Percentiles rank a stretch among this genome's conserved stretches.
Evolutionary conservation across 2,888 invertebrate genomes (phyloP).

Genomic region (Synergus japonicus): DNA sequence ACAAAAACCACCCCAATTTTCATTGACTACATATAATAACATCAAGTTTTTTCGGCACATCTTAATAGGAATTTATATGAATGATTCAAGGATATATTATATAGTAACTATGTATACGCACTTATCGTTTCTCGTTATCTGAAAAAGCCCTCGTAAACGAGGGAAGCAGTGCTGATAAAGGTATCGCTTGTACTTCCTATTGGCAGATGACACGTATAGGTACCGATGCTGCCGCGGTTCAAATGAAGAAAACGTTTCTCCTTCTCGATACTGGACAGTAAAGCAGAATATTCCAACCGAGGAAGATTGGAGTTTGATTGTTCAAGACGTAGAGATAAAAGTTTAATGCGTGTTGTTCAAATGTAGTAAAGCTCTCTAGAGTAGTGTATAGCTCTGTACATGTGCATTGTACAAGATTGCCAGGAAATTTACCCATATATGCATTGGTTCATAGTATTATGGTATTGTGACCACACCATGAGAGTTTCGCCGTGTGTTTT

Average conservation of each 20-base stretch:
- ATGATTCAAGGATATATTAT: not conserved
- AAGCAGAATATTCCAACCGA: not conserved
- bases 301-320: conserved; percentile 21
- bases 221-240: not conserved
- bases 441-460: not conserved
- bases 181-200: too few species aligned
- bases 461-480: not conserved
- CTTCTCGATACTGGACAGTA: not conserved
- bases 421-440: not conserved
- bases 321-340: conserved; percentile 1
- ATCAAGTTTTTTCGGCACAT: not conserved
- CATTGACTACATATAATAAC: too few species aligned
- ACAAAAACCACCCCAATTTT: too few species aligned
- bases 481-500: not conserved
- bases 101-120: not conserved
- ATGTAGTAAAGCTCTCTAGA: conserved; percentile 7
- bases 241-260: not conserved
- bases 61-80: not conserved
- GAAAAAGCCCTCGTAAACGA: not conserved
- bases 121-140: not conserved
- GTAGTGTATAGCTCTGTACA: not conserved
- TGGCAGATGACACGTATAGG: not conserved
- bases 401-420: not conserved
- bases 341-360: conserved; percentile 11
- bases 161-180: not conserved